These are phyloP conservation scores for Isurus oxyrinchus DNA, from an alignment of 2,113 vertebrate species.

Conservation along the genomic window DNA sequence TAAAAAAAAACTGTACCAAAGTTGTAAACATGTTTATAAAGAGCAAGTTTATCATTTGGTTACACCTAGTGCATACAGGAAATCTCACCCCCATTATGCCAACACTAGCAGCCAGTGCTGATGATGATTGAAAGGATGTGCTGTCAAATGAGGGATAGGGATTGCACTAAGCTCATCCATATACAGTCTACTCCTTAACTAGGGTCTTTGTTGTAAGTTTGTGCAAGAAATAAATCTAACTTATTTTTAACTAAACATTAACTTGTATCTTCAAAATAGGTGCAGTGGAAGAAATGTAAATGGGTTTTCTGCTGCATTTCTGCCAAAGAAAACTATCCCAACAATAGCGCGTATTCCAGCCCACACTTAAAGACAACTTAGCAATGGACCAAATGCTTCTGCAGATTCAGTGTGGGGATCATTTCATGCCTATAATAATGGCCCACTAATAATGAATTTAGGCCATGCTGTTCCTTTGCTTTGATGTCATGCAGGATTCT, in stretches of 20 bases:
- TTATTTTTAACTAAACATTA: background rate
- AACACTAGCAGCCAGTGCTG: background rate
- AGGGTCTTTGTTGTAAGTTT: background rate
- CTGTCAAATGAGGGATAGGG: background rate
- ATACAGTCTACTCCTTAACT: background rate
- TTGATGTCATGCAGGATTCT: background rate
- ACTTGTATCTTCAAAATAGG: too few relatives aligned
- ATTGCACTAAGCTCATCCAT: background rate
- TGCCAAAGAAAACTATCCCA: background rate
- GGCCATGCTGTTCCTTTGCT: background rate
- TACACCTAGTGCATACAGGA: background rate
- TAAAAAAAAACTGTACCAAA: background rate
- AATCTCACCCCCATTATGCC: background rate
- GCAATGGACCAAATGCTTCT: background rate
- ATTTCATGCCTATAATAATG: background rate
- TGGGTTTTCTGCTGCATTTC: background rate
- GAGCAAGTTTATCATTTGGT: background rate
- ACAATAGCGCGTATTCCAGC: background rate
- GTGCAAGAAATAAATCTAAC: background rate
- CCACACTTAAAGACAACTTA: background rate
- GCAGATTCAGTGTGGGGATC: background rate
- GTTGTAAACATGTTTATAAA: background rate
- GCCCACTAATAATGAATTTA: background rate
- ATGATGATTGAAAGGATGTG: background rate
- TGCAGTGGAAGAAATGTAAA: background rate